A percentile compares a stretch with the other conserved stretches of the same genome.
Evolutionary conservation across 2,888 invertebrate species (phyloP).

Genomic region (Caenorhabditis sinica): DNA sequence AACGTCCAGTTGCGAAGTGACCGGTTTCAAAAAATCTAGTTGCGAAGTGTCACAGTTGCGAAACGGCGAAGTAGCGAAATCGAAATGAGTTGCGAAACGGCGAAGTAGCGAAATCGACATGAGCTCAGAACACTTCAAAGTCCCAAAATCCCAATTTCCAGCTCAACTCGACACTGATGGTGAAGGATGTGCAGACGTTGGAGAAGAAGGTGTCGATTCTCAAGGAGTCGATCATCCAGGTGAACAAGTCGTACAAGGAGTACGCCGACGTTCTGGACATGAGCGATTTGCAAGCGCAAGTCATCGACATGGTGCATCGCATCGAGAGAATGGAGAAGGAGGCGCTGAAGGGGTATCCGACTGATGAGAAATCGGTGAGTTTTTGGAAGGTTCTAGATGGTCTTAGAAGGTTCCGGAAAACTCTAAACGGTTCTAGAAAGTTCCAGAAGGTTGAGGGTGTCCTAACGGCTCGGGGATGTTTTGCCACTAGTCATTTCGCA

Average conservation of each 20-base stretch:
- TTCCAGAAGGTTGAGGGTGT: too few relatives aligned
- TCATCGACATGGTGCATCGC: slow-evolving; percentile 59
- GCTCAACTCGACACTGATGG: slow-evolving; percentile 50
- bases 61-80: too few relatives aligned
- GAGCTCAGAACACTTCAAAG: too few relatives aligned
- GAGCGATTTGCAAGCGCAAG: slow-evolving; percentile 54
- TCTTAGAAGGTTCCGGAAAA: too few relatives aligned
- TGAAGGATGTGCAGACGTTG: slow-evolving; percentile 50
- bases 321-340: slow-evolving; percentile 50
- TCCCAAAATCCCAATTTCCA: slow-evolving; percentile 17
- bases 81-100: too few relatives aligned
- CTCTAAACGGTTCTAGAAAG: too few relatives aligned
- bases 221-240: slow-evolving; percentile 51
- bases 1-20: too few relatives aligned
- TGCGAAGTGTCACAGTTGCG: too few relatives aligned
- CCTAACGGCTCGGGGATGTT: too few relatives aligned
- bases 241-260: slow-evolving; percentile 54
- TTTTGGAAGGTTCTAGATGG: neutral
- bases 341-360: slow-evolving; percentile 4
- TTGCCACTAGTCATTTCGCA: too few relatives aligned
- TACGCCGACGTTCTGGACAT: slow-evolving; percentile 46
- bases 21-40: too few relatives aligned
- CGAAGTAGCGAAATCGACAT: too few relatives aligned
- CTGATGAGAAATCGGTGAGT: slow-evolving; percentile 37
- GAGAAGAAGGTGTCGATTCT: slow-evolving; percentile 63